phyloP scores from a whole-genome alignment of 92 coral and sea anemone genomes.

The Paramuricea clavata region DNA sequence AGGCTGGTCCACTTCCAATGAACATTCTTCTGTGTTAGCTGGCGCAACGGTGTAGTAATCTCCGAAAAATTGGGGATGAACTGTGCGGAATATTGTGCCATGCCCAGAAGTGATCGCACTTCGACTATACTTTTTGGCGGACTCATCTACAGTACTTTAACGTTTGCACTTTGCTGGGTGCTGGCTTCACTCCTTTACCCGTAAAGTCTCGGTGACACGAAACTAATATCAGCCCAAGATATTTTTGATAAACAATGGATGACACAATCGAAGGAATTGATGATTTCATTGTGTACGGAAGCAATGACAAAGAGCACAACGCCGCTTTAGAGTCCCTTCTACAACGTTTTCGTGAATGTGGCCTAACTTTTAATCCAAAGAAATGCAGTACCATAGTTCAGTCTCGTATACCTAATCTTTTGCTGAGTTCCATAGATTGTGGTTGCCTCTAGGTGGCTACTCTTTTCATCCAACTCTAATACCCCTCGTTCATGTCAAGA shows the following conservation, averaged over 20 bases:
- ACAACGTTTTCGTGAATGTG: slow-evolving; percentile 26
- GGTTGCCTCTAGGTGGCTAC: slow-evolving; percentile 62
- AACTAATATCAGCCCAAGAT: slow-evolving; percentile 4
- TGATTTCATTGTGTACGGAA: slow-evolving; percentile 59
- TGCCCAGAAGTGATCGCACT: slow-evolving; percentile 46
- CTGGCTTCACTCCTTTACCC: slow-evolving; percentile 42
- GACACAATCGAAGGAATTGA: slow-evolving; percentile 58
- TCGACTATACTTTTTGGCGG: slow-evolving; percentile 40
- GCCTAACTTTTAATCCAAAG: slow-evolving; percentile 24
- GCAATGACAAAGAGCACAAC: slow-evolving; percentile 20
- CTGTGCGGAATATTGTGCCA: slow-evolving; percentile 48
- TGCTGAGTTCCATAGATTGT: slow-evolving; percentile 50
- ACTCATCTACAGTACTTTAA: slow-evolving; percentile 40
- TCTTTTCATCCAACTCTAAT: slow-evolving; percentile 29
- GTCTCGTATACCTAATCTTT: slow-evolving; percentile 61
- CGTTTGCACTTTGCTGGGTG: slow-evolving; percentile 49
- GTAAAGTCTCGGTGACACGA: slow-evolving; percentile 42
- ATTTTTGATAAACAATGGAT: too few relatives aligned
- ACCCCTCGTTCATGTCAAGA: slow-evolving; percentile 42
- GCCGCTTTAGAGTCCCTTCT: background rate
- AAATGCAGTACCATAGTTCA: slow-evolving; percentile 59
- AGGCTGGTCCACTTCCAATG: slow-evolving; percentile 44
- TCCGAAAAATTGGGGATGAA: slow-evolving; percentile 45
- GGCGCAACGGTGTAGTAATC: slow-evolving; percentile 52
- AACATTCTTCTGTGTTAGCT: slow-evolving; percentile 40